Evolutionary conservation across 2,113 vertebrate genomes (phyloP).

Genomic region (Callocephalon fimbriatum): DNA sequence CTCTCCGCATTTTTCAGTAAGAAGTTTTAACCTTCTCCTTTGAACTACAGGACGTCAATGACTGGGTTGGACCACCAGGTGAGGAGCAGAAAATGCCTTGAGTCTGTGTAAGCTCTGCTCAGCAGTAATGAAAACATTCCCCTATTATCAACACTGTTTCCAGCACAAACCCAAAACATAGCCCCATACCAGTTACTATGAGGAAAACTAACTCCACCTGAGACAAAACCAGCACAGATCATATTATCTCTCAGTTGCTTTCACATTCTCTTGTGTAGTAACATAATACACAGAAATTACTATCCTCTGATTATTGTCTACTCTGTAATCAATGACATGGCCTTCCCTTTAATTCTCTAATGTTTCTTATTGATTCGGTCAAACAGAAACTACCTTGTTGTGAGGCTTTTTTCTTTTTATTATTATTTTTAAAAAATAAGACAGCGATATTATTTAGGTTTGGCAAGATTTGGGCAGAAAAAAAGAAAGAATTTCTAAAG

Average conservation of each 20-base stretch:
- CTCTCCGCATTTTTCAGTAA: too few relatives aligned
- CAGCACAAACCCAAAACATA: background rate
- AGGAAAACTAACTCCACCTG: background rate
- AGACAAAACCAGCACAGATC: background rate
- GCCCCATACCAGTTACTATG: accelerated
- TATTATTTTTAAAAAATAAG: background rate
- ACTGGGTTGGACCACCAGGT: too few relatives aligned
- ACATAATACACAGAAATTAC: background rate
- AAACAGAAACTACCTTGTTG: background rate
- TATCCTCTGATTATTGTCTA: background rate
- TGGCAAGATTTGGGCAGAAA: background rate
- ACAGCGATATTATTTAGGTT: background rate
- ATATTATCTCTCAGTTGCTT: background rate
- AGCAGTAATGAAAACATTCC: background rate
- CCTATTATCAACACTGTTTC: background rate
- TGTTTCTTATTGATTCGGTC: background rate
- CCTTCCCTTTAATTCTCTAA: background rate
- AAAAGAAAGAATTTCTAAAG: background rate
- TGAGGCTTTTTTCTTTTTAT: background rate
- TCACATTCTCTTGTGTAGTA: background rate
- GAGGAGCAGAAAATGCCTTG: background rate
- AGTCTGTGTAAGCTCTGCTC: background rate
- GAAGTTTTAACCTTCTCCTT: too few relatives aligned
- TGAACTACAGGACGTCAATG: too few relatives aligned
- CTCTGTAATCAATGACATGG: background rate